Base-by-base conservation (phyloP, 2,113 vertebrate species). In the Centrocercus urophasianus region DNA sequence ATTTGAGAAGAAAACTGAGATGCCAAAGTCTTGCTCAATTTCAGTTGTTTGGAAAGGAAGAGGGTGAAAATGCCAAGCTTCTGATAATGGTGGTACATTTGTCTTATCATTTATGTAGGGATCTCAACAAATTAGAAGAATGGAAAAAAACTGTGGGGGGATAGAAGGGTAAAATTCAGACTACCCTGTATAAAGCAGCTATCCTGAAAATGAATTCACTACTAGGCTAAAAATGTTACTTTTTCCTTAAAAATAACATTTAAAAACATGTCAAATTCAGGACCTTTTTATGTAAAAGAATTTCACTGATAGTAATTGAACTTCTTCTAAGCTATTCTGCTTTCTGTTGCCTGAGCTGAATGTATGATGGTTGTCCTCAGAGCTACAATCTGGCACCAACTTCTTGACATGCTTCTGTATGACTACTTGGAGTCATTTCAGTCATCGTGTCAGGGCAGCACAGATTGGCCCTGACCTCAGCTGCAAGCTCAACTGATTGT, bases 341-440 rank as follows among this genome's bases (percentile, higher is more conserved):
- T 8, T 50, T 8, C 61, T 1, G 0, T 59, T 69, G 42, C 34
- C 65, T 79, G 32, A 15, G 20, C 16, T 40, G 14, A 54, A 89
- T 11, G 15, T 4, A 5, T 7, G 27, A 30, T 48, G 16, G 18
- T 87, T 38, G 47, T 48, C 2, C 32, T 19, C 61, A 64, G 70
- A 72, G 52, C 25, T 43, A 52, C 18, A 24, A 19, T 30, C 32
- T 21, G 30, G 27, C 28, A 32, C 47, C 13, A 50, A 22, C 63
- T 85, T 7, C 28, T 14, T 4, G 3, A 52, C 42, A 34, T 4
- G 6, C n/a, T 42, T 48, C 24, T 83, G 8, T 8, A 1, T 61
- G 22, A 10, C 34, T 16, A 36, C 13, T 90, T 0, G 0, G 59
- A 52, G 40, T 20, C 47, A 18, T n/a, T 6, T 3, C 1, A 3